These are phyloP conservation scores for Coregonus sp. DNA, from an alignment of 2,797 vertebrate genomes.

Conservation along the genomic window DNA sequence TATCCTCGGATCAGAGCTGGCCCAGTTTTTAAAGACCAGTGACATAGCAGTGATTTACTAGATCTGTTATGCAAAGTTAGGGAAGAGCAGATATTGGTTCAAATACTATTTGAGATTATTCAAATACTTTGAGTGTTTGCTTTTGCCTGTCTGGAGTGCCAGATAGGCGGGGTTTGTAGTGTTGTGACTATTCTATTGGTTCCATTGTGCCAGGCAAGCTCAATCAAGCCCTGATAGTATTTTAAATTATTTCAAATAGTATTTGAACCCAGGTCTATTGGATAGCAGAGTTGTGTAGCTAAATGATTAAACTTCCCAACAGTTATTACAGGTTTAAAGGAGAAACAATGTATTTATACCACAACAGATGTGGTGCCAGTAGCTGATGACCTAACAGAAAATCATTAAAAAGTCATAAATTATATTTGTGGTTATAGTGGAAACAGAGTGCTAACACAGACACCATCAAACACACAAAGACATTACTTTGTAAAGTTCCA, in stretches of 20 bases:
- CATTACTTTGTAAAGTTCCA: neutral
- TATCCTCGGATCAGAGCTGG: conserved; percentile 53
- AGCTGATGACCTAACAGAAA: conserved; percentile 27
- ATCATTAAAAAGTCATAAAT: conserved; percentile 7
- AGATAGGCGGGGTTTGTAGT: neutral
- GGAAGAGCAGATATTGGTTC: neutral
- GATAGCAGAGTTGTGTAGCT: neutral
- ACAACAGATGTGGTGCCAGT: conserved; percentile 5
- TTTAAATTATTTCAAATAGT: neutral
- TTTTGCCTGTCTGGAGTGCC: neutral
- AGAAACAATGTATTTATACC: conserved; percentile 7
- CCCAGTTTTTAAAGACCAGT: conserved; percentile 40
- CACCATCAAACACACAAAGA: neutral
- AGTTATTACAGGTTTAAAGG: conserved; percentile 14
- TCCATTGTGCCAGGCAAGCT: neutral
- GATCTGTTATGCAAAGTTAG: conserved; percentile 39
- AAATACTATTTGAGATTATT: neutral
- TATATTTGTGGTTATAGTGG: conserved; percentile 12
- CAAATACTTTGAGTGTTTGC: neutral
- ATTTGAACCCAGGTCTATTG: neutral
- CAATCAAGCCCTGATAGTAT: too few relatives aligned
- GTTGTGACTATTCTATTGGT: neutral
- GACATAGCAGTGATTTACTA: conserved; percentile 35
- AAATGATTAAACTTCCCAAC: neutral
- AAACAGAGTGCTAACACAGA: conserved; percentile 26